Percentiles rank a stretch among this genome's conserved stretches.
These are phyloP conservation scores for Etheostoma cragini DNA, from an alignment of 2,113 vertebrate species.

Conservation along the genomic window DNA sequence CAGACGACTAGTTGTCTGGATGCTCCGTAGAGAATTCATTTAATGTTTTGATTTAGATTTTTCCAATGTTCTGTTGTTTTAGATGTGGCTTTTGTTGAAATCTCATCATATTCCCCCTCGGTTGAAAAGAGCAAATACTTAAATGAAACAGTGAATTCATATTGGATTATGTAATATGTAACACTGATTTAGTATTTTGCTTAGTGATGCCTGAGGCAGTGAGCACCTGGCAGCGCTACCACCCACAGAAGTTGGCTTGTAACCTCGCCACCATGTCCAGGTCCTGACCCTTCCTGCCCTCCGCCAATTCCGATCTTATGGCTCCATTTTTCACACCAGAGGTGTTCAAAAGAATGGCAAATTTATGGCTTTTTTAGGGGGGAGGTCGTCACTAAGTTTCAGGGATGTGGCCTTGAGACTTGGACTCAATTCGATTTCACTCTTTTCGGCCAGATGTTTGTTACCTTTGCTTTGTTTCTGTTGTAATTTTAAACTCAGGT, in stretches of 20 bases:
- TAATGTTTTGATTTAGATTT: conserved; percentile 20
- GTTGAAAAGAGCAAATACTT: conserved; percentile 21
- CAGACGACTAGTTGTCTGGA: conserved; percentile 38
- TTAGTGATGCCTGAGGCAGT: conserved; percentile 25
- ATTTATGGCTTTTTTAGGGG: no score
- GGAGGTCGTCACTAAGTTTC: no score
- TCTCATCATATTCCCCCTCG: conserved; percentile 11
- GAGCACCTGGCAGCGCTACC: conserved; percentile 20
- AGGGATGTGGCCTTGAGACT: no score
- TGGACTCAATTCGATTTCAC: no score
- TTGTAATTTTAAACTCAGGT: no score
- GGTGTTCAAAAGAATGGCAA: no score
- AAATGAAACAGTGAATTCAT: conserved; percentile 3
- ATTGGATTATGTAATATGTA: conserved; percentile 55
- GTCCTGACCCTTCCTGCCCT: not conserved
- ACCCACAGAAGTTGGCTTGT: not conserved
- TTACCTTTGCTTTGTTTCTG: no score
- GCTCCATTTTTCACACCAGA: no score
- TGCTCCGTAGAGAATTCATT: conserved; percentile 49
- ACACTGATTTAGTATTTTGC: conserved; percentile 27
- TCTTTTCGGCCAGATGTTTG: no score
- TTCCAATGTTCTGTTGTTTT: conserved; percentile 17
- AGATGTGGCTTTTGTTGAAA: not conserved
- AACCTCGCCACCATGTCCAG: not conserved
- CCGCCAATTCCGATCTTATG: no score